phyloP scores from a whole-genome alignment of 2,888 invertebrate species.

The Philonicus albiceps region DNA sequence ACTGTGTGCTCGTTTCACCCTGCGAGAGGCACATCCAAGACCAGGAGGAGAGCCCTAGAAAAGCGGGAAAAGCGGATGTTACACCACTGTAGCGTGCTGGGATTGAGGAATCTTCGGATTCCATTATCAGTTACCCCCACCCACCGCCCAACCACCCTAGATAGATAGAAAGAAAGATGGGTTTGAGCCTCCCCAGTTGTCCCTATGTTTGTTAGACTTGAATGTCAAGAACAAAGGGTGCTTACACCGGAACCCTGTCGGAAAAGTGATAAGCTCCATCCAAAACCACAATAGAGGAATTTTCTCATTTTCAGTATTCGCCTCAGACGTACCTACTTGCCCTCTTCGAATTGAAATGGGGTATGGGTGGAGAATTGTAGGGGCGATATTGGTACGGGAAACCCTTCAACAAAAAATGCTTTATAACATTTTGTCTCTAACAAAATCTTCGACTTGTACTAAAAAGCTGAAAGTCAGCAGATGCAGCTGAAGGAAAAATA shows the following conservation, averaged over 20 bases:
- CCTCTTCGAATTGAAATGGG: neutral
- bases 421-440: neutral
- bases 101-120: conserved; percentile 24
- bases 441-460: neutral
- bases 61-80: conserved; percentile 15
- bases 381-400: neutral
- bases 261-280: conserved; percentile 25
- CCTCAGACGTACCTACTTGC: neutral
- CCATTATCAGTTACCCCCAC: neutral
- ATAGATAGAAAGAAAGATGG: neutral
- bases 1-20: neutral
- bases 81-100: neutral
- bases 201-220: conserved; percentile 19
- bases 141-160: neutral
- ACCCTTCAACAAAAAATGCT: neutral
- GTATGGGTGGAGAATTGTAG: neutral
- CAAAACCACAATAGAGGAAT: conserved; percentile 31
- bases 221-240: conserved; percentile 38
- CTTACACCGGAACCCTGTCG: conserved; percentile 26
- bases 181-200: neutral
- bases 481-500: neutral
- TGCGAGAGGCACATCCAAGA: neutral
- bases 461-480: neutral
- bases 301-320: conserved; percentile 11
- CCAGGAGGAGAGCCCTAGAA: neutral